Conservation (phyloP, 2,797 vertebrate species). For the Podarcis siculus region DNA sequence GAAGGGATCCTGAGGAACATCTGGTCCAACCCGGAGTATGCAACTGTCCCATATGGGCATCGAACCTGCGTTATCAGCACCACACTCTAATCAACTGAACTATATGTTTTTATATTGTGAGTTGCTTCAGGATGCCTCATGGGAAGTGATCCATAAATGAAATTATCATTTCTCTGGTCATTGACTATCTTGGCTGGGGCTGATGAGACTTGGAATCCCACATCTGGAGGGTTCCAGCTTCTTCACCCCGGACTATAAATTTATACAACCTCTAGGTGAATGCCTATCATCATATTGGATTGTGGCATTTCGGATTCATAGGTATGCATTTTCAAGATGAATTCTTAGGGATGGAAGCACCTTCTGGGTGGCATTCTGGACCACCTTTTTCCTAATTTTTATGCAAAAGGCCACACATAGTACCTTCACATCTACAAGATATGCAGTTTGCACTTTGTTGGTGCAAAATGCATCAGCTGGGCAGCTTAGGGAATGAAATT, state of each 20-base stretch:
- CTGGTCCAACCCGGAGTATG: too few species aligned
- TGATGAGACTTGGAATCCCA: background rate
- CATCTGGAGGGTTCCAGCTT: background rate
- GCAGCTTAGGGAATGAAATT: slow-evolving; percentile 41
- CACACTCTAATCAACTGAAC: too few species aligned
- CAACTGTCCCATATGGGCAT: too few species aligned
- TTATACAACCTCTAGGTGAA: background rate
- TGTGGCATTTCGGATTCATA: background rate
- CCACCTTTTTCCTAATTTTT: slow-evolving; percentile 19
- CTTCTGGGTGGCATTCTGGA: background rate
- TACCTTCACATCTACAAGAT: background rate
- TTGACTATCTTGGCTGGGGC: background rate
- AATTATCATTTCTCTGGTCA: background rate
- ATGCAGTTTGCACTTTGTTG: background rate
- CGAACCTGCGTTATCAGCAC: too few species aligned
- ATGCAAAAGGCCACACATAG: background rate
- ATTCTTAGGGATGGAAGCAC: background rate
- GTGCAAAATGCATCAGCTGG: background rate
- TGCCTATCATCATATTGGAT: background rate
- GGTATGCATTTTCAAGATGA: background rate
- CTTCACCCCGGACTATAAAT: background rate
- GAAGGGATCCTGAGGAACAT: too few species aligned
- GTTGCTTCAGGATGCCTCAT: too few species aligned
- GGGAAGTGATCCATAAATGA: too few species aligned
- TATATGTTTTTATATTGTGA: too few species aligned